Evolutionary conservation across 2,888 invertebrate species (phyloP).

Genomic region (Drosophila parthenogenetica): DNA sequence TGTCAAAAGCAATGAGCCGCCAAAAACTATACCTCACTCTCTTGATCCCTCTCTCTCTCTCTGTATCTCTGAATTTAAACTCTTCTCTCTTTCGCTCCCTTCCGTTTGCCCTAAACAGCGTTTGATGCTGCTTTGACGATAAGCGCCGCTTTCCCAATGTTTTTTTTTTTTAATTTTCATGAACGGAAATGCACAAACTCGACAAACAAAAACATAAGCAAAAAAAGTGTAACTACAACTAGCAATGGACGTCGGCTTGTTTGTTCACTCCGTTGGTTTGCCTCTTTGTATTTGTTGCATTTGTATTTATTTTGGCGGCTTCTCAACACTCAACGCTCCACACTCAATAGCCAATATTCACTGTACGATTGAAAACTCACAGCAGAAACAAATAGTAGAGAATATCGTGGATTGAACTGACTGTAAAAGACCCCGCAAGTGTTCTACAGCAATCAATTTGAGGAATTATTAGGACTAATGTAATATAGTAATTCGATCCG

Average conservation of each 20-base stretch:
- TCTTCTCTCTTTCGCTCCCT: not conserved
- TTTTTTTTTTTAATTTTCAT: not conserved
- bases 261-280: conserved; percentile 18
- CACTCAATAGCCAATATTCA: conserved; percentile 3
- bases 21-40: conserved; percentile 18
- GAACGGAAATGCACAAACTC: conserved; percentile 58
- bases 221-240: conserved; percentile 22
- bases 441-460: too few relatives aligned
- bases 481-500: too few relatives aligned
- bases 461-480: too few relatives aligned
- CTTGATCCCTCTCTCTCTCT: not conserved
- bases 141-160: conserved; percentile 27
- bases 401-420: too few relatives aligned
- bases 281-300: conserved; percentile 29
- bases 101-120: conserved; percentile 4
- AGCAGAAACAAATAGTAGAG: too few relatives aligned
- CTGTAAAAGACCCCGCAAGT: too few relatives aligned
- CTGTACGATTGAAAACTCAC: not conserved
- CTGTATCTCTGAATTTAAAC: not conserved
- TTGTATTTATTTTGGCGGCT: conserved; percentile 37
- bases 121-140: conserved; percentile 51
- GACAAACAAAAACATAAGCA: conserved; percentile 13
- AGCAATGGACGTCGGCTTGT: conserved; percentile 19
- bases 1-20: conserved; percentile 67
- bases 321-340: conserved; percentile 4